phyloP scores from a whole-genome alignment of 1,140 invertebrate genomes.

The Ceratina japonica region DNA sequence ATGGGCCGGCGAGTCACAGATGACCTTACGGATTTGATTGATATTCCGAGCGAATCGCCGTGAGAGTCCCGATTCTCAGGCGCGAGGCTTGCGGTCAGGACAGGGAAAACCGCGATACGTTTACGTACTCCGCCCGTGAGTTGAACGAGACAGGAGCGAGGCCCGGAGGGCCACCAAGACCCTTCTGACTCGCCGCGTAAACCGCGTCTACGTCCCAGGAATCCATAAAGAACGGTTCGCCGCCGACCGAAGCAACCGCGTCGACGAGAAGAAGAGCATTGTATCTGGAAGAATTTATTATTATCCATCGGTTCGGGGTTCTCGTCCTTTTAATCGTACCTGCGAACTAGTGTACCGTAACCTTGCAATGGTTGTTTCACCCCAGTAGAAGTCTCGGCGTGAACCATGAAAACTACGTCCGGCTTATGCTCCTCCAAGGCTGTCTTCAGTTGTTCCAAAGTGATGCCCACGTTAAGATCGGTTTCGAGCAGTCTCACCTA shows the following conservation, averaged over 20 bases:
- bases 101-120: background rate
- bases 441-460: constrained; percentile 81
- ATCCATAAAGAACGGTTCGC: constrained; percentile 88
- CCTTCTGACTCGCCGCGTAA: constrained; percentile 93
- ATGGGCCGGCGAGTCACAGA: constrained; percentile 2
- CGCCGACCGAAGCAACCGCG: constrained; percentile 90
- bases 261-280: constrained; percentile 89
- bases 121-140: constrained; percentile 85
- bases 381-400: constrained; percentile 93
- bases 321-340: constrained; percentile 71
- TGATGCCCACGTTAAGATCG: constrained; percentile 80
- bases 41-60: constrained; percentile 49
- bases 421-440: constrained; percentile 84
- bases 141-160: constrained; percentile 93
- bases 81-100: background rate
- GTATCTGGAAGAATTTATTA: constrained; percentile 78
- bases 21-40: constrained; percentile 57
- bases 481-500: constrained; percentile 76
- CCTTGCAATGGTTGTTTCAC: constrained; percentile 88
- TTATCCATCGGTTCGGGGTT: no score
- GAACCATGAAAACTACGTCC: constrained; percentile 87
- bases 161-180: constrained; percentile 89
- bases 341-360: constrained; percentile 87
- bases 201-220: constrained; percentile 89
- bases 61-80: constrained; percentile 13